Base-by-base conservation (phyloP, 2,113 vertebrate genomes). In the Istiophorus platypterus region DNA sequence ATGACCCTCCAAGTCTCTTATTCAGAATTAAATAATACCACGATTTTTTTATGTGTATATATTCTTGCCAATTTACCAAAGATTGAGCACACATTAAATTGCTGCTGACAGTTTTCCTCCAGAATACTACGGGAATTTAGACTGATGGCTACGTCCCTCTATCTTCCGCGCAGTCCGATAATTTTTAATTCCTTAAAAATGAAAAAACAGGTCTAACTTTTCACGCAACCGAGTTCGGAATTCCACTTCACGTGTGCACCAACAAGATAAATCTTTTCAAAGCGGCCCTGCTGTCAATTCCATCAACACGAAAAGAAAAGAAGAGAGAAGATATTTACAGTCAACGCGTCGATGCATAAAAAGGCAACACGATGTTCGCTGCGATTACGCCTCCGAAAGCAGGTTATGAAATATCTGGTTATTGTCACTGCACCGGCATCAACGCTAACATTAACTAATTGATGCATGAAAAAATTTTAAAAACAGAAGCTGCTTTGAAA, bases 271-370 rank as follows among this genome's bases (percentile, higher is more conserved):
- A 71, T 49, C 17, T 49, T 49, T 18, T 18, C 45, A 57, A 57
- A 18, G 47, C 27, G 1, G 0, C 27, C 0, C n/a, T 47, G 54
- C 61, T 63, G 70, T 4, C 49, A 34, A 9, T 4, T 14, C 15
- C 9, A 18, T 59, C 29, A 37, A 11, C 13, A 31, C 22, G 34
- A n/a, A 41, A n/a, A 76, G n/a, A n/a, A n/a, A n/a, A n/a, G n/a
- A n/a, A n/a, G n/a, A n/a, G n/a, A n/a, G n/a, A n/a, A n/a, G 62
- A 7, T 27, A 63, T 47, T 66, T 41, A 34, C 51, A 85, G 67
- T 65, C 42, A 54, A 41, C 62, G 31, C 0, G 63, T 69, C 52
- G 45, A 65, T 15, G 22, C 7, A 1, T 45, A 0, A 66, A 66
- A 61, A 22, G 22, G n/a, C 29, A 66, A 31, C 24, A 49, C 0